A percentile compares a stretch with the other conserved stretches of the same genome.
Conservation (phyloP, 2,888 invertebrate genomes). For the Dasypogon diadema region DNA sequence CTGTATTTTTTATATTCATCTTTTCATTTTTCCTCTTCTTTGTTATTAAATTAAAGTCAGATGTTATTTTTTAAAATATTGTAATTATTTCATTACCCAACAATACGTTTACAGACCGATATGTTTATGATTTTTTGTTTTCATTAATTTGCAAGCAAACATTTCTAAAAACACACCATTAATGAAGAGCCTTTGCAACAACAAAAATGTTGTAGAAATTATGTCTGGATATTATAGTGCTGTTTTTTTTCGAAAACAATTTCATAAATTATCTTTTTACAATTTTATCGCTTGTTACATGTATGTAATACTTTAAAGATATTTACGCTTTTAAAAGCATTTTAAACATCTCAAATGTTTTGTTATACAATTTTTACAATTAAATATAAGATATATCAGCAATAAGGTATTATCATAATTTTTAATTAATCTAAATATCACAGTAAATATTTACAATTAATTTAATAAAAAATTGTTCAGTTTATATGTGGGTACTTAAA, state of each 20-base stretch:
- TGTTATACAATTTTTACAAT: background rate
- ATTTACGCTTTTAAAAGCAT: conserved; percentile 28
- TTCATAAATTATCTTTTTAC: background rate
- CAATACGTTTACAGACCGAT: too few species aligned
- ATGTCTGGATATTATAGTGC: background rate
- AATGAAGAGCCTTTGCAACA: too few species aligned
- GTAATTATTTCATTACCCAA: too few species aligned
- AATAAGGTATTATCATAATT: background rate
- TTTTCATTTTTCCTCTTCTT: too few species aligned
- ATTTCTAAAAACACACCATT: too few species aligned
- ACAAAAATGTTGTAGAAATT: too few species aligned
- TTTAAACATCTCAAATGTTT: conserved; percentile 11
- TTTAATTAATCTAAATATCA: conserved; percentile 30
- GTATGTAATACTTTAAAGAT: conserved; percentile 14
- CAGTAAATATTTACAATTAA: conserved; percentile 42
- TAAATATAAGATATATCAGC: background rate
- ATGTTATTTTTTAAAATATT: too few species aligned
- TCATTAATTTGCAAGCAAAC: too few species aligned
- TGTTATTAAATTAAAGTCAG: too few species aligned
- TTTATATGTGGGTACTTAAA: background rate
- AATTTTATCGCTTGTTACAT: background rate
- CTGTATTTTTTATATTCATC: too few species aligned
- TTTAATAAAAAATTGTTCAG: background rate
- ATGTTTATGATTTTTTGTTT: too few species aligned
- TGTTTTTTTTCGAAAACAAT: background rate